Conservation (phyloP, 2,797 vertebrate species). For the Mallotus villosus region DNA sequence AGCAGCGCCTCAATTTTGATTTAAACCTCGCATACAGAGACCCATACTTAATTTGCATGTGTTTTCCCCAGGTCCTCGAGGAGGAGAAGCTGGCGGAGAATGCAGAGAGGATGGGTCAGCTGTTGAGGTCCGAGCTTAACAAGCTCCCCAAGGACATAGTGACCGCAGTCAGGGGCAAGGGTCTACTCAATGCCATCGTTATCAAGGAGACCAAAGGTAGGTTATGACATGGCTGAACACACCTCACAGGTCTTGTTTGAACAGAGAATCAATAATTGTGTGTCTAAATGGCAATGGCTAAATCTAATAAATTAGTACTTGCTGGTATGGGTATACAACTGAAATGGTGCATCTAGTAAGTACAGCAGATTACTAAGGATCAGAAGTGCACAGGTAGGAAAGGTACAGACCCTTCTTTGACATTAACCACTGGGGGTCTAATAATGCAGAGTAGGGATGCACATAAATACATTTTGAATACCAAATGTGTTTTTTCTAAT, state of each 20-base stretch:
- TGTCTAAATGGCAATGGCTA: too few species aligned
- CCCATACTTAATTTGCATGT: neutral
- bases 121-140: slow-evolving; percentile 84
- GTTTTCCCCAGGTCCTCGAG: slow-evolving; percentile 83
- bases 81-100: slow-evolving; percentile 90
- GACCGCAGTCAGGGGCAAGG: slow-evolving; percentile 86
- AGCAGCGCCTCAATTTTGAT: neutral
- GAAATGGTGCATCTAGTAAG: too few species aligned
- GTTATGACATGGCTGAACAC: neutral
- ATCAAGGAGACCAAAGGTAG: slow-evolving; percentile 95
- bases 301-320: too few species aligned
- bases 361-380: too few species aligned
- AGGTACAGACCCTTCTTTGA: too few species aligned
- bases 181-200: slow-evolving; percentile 90
- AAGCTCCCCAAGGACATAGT: slow-evolving; percentile 92
- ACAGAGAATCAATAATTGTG: neutral
- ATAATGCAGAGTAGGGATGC: too few species aligned
- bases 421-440: too few species aligned
- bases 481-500: too few species aligned
- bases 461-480: too few species aligned
- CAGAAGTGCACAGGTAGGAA: too few species aligned
- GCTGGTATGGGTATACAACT: too few species aligned
- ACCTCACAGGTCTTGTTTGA: neutral
- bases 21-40: neutral
- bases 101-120: slow-evolving; percentile 83